Evolutionary conservation across 2,113 vertebrate genomes (phyloP), one percentile per base, ranked within the genome.

Genomic region (Cyanoderma ruficeps): DNA sequence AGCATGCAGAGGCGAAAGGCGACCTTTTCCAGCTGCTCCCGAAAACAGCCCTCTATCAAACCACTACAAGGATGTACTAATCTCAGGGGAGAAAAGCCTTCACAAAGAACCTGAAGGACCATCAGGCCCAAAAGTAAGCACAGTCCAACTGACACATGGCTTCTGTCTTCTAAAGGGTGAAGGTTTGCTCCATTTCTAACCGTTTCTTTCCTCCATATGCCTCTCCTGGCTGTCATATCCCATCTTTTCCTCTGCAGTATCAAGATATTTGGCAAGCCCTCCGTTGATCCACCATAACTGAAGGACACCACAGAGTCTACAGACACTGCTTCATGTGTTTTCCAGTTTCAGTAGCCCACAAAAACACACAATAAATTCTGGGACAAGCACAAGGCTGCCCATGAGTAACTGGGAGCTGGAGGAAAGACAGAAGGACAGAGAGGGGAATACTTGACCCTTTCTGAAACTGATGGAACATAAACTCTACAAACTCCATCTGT

Each of bases 401-500:
- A 15, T 24, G 33, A 39, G 15, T 25, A 24, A 39, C 33, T 63
- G 60, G 52, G 27, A 84, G 37, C 21, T 64, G 56, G 25, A 89
- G n/a, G 41, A 69, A 69, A 52, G n/a, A 55, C 7, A 3, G 35
- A 79, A 83, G 41, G 55, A 52, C 2, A 6, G 44, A 35, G 19
- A 59, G 12, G 12, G 20, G 15, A 87, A 84, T 2, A 9, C 9
- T 78, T 77, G 35, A 87, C 15, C 35, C 16, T 20, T 83, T 89
- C 33, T 52, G 31, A 21, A 93, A 49, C 7, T 13, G 20, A 57
- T 37, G 52, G 74, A 95, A 81, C 23, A 28, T 19, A n/a, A 64
- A 44, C 33, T 81, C n/a, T 52, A 53, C 20, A 49, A 67, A 79
- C 15, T n/a, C 12, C 0, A 0, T 14, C 59, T 33, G 13, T 71